phyloP scores from a whole-genome alignment of 1,140 invertebrate species.

The Drosophila bocqueti region DNA sequence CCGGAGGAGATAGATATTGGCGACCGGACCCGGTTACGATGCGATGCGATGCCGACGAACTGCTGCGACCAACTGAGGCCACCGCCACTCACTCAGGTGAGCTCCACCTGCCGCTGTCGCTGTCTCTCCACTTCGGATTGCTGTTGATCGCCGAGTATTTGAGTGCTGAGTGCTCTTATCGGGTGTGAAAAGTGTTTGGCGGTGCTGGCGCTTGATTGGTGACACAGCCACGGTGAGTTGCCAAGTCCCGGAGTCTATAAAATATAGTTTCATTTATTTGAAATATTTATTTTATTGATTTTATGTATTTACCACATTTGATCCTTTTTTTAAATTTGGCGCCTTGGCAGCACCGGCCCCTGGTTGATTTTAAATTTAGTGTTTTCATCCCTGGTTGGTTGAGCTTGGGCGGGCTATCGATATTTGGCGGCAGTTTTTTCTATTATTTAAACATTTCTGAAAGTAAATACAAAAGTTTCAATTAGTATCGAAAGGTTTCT shows the following conservation, averaged over 20 bases:
- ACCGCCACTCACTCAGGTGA: constrained; percentile 11
- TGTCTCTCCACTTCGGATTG: constrained; percentile 35
- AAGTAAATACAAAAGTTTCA: too few relatives aligned
- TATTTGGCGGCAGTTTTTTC: neutral
- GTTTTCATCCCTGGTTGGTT: neutral
- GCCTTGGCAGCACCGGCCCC: neutral
- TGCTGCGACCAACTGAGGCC: constrained; percentile 61
- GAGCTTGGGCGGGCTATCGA: neutral
- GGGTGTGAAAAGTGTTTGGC: constrained; percentile 35
- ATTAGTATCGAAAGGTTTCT: too few relatives aligned
- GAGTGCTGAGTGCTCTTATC: constrained; percentile 40
- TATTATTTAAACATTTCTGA: neutral
- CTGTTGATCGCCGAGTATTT: constrained; percentile 35
- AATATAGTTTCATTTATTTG: neutral
- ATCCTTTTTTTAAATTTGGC: neutral
- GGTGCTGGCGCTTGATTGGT: constrained; percentile 24
- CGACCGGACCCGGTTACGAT: neutral
- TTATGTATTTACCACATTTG: neutral
- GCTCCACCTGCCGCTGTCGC: constrained; percentile 22
- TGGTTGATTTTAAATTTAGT: neutral
- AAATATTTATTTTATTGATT: neutral
- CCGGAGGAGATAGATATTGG: constrained; percentile 4
- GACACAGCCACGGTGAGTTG: constrained; percentile 5
- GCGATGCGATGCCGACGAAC: constrained; percentile 43
- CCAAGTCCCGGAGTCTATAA: too few relatives aligned